These are phyloP conservation scores for Eleutherodactylus coqui DNA, from an alignment of 2,797 vertebrate species.

Conservation along the genomic window DNA sequence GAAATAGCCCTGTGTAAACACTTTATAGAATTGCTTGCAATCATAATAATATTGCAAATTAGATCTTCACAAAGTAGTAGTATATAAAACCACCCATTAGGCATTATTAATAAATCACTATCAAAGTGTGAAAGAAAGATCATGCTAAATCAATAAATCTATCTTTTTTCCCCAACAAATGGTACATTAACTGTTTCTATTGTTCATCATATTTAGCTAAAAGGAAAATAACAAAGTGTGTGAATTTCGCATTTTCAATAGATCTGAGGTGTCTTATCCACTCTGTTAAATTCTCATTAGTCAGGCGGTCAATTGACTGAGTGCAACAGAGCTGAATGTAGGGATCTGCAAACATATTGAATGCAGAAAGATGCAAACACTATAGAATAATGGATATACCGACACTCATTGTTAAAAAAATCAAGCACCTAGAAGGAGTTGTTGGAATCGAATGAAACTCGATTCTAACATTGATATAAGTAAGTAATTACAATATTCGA, in stretches of 20 bases:
- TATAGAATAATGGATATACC: no score
- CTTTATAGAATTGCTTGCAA: neutral
- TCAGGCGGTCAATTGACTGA: neutral
- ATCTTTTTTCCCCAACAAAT: neutral
- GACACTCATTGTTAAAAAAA: no score
- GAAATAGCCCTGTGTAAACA: neutral
- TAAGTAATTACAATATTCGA: no score
- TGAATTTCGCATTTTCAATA: neutral
- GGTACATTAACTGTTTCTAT: neutral
- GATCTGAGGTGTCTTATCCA: neutral
- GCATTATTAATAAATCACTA: neutral
- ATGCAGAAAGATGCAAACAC: no score
- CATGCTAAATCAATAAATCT: slow-evolving; percentile 1
- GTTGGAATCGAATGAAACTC: no score
- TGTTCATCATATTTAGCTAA: neutral
- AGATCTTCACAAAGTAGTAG: neutral
- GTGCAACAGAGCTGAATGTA: neutral
- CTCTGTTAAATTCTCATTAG: neutral
- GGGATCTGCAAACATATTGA: neutral
- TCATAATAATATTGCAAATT: neutral
- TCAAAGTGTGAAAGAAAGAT: neutral
- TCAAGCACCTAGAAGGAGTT: no score
- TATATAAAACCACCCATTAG: neutral
- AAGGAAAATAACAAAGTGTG: slow-evolving; percentile 12
- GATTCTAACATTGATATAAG: no score